phyloP scores from a whole-genome alignment of 2,113 vertebrate species.

The Gopherus flavomarginatus region DNA sequence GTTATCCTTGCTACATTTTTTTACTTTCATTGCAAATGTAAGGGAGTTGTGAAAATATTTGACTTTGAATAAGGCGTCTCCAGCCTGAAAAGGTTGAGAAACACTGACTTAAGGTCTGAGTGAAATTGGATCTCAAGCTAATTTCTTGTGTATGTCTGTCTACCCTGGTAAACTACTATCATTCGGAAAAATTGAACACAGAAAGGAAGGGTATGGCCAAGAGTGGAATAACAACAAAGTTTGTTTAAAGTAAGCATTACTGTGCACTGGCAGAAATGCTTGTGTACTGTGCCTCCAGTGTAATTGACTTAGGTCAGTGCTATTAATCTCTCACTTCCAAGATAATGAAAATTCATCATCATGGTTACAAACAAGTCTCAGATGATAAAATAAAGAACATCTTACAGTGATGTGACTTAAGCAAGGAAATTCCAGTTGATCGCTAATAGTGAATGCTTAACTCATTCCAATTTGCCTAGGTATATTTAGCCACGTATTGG shows the following conservation, averaged over 20 bases:
- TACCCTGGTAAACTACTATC: neutral
- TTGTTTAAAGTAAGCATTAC: neutral
- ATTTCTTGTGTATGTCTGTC: neutral
- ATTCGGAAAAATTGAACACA: neutral
- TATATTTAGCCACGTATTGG: neutral
- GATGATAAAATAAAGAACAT: neutral
- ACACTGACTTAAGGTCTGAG: neutral
- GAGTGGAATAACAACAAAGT: neutral
- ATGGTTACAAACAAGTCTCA: fast-evolving
- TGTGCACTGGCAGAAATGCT: neutral
- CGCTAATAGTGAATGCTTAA: neutral
- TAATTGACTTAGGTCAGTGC: neutral
- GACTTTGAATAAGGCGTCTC: neutral
- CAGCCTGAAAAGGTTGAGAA: neutral
- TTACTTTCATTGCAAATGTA: neutral
- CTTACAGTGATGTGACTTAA: neutral
- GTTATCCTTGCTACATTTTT: neutral
- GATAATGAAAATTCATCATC: neutral
- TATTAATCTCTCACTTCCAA: neutral
- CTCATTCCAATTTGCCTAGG: neutral
- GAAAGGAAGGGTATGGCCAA: neutral
- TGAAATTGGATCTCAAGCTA: neutral
- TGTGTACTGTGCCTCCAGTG: fast-evolving
- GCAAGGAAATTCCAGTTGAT: neutral
- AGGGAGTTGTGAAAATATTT: neutral